A percentile compares a stretch with the other conserved stretches of the same genome.
Conservation (phyloP, 2,797 vertebrate species). For the Takifugu rubripes region DNA sequence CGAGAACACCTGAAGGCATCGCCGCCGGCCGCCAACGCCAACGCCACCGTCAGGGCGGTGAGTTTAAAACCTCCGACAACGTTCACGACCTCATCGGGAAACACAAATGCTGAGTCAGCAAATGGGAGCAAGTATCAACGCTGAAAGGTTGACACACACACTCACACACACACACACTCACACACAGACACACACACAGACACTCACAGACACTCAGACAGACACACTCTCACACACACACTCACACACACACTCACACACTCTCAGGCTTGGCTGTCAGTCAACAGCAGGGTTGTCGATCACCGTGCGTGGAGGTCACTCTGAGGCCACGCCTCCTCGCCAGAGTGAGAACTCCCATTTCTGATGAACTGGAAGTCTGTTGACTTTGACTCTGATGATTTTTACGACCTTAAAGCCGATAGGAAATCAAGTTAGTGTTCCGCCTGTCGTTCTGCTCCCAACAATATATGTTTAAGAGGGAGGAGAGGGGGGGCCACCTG, state of each 20-base stretch:
- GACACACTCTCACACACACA: conserved; percentile 3
- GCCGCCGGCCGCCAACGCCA: conserved; percentile 25
- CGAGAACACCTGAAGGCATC: conserved; percentile 54
- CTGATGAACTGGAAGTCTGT: conserved; percentile 32
- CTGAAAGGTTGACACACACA: too few relatives aligned
- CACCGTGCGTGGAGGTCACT: conserved; percentile 41
- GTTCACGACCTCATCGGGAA: too few relatives aligned
- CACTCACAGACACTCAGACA: too few relatives aligned
- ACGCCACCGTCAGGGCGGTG: conserved; percentile 63
- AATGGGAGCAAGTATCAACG: neutral
- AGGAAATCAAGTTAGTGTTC: conserved; percentile 61
- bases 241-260: conserved; percentile 5
- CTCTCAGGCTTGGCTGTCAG: conserved; percentile 32
- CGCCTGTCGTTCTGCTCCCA: conserved; percentile 32
- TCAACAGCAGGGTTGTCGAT: conserved; percentile 32
- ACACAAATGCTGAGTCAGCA: too few relatives aligned
- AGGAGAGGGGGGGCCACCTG: too few relatives aligned
- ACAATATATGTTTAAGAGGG: conserved; percentile 49
- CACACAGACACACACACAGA: neutral
- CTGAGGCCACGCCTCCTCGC: conserved; percentile 26
- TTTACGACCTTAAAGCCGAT: conserved; percentile 44
- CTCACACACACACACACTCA: neutral
- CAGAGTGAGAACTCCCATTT: conserved; percentile 36
- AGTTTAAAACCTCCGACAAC: too few relatives aligned
- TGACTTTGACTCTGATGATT: conserved; percentile 45